A percentile compares a stretch with the other conserved stretches of the same genome.
These are phyloP conservation scores for Arge pagana DNA, from an alignment of 2,888 invertebrate genomes.

Conservation along the genomic window DNA sequence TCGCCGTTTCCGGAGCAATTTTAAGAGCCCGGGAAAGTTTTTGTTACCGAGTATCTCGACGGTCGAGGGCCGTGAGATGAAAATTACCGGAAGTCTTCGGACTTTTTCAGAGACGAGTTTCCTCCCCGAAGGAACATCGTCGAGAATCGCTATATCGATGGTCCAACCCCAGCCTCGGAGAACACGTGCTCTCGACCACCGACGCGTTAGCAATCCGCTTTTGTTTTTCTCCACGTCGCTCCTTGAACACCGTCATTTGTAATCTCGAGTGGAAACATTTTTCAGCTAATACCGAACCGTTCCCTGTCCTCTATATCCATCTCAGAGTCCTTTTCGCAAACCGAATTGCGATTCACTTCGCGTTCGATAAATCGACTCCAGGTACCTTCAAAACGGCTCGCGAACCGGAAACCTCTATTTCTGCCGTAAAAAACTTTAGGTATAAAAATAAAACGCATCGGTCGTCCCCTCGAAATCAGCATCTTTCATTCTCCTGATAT, in stretches of 20 bases:
- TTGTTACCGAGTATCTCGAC: conserved; percentile 6
- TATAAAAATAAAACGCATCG: no score
- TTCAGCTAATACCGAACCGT: conserved; percentile 37
- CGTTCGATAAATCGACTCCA: conserved; percentile 22
- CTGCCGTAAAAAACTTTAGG: no score
- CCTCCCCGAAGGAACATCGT: neutral
- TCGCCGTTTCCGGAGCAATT: conserved; percentile 21
- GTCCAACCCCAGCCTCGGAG: no score
- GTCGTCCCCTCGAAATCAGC: no score
- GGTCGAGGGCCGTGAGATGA: conserved; percentile 12
- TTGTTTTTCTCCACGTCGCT: conserved; percentile 42
- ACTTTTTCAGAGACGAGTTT: conserved; percentile 25
- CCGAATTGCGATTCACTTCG: conserved; percentile 17
- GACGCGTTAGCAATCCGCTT: conserved; percentile 30
- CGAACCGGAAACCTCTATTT: no score
- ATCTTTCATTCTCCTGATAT: no score
- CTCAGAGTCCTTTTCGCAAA: conserved; percentile 28
- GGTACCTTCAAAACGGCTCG: no score
- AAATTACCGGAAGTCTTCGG: conserved; percentile 18
- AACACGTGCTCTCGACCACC: conserved; percentile 20
- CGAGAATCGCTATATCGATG: no score
- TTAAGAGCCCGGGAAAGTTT: conserved; percentile 16
- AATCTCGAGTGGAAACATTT: conserved; percentile 49
- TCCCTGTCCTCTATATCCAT: no score
- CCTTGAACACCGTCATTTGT: conserved; percentile 46